Base-by-base conservation (phyloP, 2,888 invertebrate genomes). In the Bimastos eiseni region DNA sequence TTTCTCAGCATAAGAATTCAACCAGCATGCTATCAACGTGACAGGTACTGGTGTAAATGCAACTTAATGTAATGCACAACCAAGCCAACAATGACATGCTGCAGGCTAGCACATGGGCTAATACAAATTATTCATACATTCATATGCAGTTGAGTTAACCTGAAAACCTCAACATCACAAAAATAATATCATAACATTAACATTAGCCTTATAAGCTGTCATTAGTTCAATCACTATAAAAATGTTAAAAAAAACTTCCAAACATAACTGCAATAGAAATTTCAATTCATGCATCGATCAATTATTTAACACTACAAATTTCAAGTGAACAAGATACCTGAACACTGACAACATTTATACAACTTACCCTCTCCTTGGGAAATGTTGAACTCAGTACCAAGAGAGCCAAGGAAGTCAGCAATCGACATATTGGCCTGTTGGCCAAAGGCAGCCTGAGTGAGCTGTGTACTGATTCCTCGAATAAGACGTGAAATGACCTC, bases 401-500 rank as follows among this genome's bases (percentile, higher is more conserved):
- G 91, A 19, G 91, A 92, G 49, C 91, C 91, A 11, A 94, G 92
- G 90, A 94, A 94, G 90, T 93, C 93, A 33, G 93, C 92, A 36
- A 94, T 93, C 4, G 94, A 93, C 90, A 93, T 93, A 17, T 91
- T 90, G 21, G 94, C 93, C 84, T 93, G 92, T 90, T 93, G 93
- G 36, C 94, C 94, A 15, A 93, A 70, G 13, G 93, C 94, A 41
- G 94, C 93, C 90, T 93, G 93, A 3, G 93, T 92, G 90, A 94
- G 92, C 86, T 93, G 93, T 84, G 91, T 91, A 44, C 93, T 93
- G 36, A 94, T 94, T 15, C 94, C 94, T 34, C 92, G 92, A 15
- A 94, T 93, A 41, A 94, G 93, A 90, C 93, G 93, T 30, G 93
- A 93, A 90, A 94, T 94, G 37, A 93, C 92, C 86, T 94, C 93